These are phyloP conservation scores for Muscina levida DNA, from an alignment of 2,888 invertebrate genomes.

Conservation along the genomic window DNA sequence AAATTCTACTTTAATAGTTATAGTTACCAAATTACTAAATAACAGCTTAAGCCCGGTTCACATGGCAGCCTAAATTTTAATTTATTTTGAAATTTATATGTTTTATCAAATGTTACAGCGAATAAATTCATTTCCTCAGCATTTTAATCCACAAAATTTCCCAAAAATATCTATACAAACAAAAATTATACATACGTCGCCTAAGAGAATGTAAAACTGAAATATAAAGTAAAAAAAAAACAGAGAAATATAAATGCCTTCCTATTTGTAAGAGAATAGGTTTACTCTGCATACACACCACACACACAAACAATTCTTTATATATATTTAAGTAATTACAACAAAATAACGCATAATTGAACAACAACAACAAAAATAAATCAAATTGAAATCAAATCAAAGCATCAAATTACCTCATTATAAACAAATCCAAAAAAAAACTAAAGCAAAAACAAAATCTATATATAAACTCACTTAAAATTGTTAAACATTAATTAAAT, in stretches of 20 bases:
- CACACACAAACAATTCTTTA: no score
- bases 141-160: no score
- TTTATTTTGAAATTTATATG: no score
- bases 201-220: no score
- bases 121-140: no score
- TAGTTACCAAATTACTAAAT: no score
- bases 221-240: constrained; percentile 31
- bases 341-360: neutral
- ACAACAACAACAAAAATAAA: neutral
- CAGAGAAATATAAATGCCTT: constrained; percentile 53
- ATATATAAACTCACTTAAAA: constrained; percentile 30
- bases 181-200: no score
- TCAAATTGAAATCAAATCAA: constrained; percentile 58
- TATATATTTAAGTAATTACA: constrained; percentile 29
- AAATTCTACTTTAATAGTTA: no score
- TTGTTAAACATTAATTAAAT: constrained; percentile 49
- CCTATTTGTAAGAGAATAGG: constrained; percentile 64
- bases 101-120: no score
- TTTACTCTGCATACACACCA: constrained; percentile 53
- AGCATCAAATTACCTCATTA: constrained; percentile 66
- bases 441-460: constrained; percentile 9
- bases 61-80: no score
- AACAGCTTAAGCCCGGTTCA: no score
- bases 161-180: no score
- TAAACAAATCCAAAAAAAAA: constrained; percentile 62